Conservation (phyloP, 1,140 invertebrate species). For the Drosophila willistoni region DNA sequence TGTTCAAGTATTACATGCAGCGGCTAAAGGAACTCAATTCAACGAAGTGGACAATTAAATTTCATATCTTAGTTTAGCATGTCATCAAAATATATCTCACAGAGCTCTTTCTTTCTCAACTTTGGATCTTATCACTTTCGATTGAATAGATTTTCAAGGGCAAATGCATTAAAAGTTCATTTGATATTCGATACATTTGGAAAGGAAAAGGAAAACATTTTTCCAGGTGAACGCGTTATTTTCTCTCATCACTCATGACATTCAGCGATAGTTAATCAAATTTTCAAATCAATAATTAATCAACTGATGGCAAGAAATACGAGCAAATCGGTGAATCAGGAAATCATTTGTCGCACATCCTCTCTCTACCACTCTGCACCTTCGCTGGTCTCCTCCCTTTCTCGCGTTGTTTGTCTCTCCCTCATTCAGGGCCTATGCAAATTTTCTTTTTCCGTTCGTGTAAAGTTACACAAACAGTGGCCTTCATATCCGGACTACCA, state of each 20-base stretch:
- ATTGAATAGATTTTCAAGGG: neutral
- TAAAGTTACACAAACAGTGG: conserved; percentile 64
- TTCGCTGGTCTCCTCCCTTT: neutral
- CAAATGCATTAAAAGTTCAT: conserved; percentile 9
- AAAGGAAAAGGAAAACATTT: conserved; percentile 22
- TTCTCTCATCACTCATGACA: conserved; percentile 21
- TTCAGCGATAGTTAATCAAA: conserved; percentile 64
- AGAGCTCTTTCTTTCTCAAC: neutral
- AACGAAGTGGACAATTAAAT: too few relatives aligned
- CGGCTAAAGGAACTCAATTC: too few relatives aligned
- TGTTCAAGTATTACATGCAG: too few relatives aligned
- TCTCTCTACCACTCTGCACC: conserved; percentile 1
- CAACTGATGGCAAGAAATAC: conserved; percentile 55
- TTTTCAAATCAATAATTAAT: conserved; percentile 78
- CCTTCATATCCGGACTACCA: conserved; percentile 16
- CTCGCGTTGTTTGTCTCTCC: conserved; percentile 5
- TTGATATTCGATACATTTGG: conserved; percentile 34
- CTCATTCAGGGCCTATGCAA: conserved; percentile 56
- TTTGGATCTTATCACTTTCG: neutral
- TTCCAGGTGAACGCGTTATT: conserved; percentile 56
- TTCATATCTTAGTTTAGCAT: too few relatives aligned
- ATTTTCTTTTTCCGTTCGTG: conserved; percentile 50
- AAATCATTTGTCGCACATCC: conserved; percentile 71
- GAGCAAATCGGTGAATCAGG: conserved; percentile 50
- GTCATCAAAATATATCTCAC: too few relatives aligned